Percentiles rank a stretch among this genome's conserved stretches.
phyloP scores from a whole-genome alignment of 1,140 invertebrate genomes.

The Oscheius sp. region DNA sequence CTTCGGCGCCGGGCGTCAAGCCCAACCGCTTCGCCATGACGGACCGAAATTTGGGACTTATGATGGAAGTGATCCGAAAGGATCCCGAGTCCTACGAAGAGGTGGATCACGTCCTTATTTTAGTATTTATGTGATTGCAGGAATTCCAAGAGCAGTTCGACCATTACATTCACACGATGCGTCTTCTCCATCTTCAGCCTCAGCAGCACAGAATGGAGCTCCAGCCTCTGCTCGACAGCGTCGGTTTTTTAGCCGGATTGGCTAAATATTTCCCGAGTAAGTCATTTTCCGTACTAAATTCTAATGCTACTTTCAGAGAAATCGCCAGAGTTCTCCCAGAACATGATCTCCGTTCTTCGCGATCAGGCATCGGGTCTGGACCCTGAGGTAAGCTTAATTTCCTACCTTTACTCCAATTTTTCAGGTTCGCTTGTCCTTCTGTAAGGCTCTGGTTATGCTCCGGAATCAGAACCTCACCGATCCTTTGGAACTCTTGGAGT shows the following conservation, averaged over 20 bases:
- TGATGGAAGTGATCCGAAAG: slow-evolving; percentile 51
- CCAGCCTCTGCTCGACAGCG: slow-evolving; percentile 26
- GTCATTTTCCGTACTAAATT: not conserved
- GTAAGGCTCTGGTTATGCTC: slow-evolving; percentile 49
- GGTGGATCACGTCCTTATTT: slow-evolving; percentile 1
- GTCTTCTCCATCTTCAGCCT: slow-evolving; percentile 57
- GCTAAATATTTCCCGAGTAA: slow-evolving; percentile 26
- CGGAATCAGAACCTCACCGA: slow-evolving; percentile 45
- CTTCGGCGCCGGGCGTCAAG: slow-evolving; percentile 2
- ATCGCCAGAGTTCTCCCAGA: not conserved
- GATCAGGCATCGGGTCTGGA: not conserved
- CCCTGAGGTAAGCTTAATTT: not conserved
- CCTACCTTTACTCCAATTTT: not conserved
- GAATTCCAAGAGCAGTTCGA: slow-evolving; percentile 56
- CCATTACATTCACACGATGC: slow-evolving; percentile 54
- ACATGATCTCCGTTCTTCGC: slow-evolving; percentile 6
- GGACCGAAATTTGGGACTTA: slow-evolving; percentile 48
- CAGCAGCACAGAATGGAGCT: slow-evolving; percentile 48
- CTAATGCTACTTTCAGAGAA: slow-evolving; percentile 20
- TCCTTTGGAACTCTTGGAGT: slow-evolving; percentile 40
- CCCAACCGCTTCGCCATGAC: slow-evolving; percentile 27
- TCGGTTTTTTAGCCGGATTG: slow-evolving; percentile 27
- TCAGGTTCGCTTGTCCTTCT: slow-evolving; percentile 50
- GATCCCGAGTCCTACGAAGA: slow-evolving; percentile 57
- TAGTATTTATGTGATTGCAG: slow-evolving; percentile 1